Conservation (phyloP, 1,140 invertebrate genomes). For the Nephila pilipes region DNA sequence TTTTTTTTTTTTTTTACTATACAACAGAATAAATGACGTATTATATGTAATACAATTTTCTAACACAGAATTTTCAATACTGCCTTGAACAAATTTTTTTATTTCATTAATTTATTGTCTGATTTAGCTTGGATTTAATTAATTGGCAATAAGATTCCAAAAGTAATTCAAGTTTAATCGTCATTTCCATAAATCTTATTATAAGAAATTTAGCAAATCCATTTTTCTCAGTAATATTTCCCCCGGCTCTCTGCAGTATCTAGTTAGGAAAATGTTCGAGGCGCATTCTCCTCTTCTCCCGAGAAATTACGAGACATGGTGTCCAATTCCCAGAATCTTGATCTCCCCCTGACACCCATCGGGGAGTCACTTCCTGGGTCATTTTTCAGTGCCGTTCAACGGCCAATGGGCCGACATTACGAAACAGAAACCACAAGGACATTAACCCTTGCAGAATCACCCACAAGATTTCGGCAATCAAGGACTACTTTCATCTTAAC, state of each 20-base stretch:
- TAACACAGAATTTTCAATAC: too few relatives aligned
- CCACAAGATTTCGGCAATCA: constrained; percentile 36
- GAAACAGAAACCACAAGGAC: constrained; percentile 22
- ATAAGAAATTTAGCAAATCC: too few relatives aligned
- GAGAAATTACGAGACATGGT: not conserved
- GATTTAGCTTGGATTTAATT: too few relatives aligned
- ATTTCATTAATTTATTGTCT: too few relatives aligned
- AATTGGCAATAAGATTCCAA: too few relatives aligned
- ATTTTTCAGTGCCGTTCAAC: constrained; percentile 13
- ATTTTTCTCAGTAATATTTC: not conserved
- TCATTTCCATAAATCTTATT: too few relatives aligned
- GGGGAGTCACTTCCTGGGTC: not conserved
- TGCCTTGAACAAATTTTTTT: too few relatives aligned
- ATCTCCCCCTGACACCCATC: constrained; percentile 19
- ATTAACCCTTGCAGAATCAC: constrained; percentile 2
- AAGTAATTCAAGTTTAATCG: too few relatives aligned
- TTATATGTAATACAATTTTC: too few relatives aligned
- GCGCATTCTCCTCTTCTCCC: not conserved
- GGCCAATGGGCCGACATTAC: not conserved
- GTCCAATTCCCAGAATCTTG: not conserved
- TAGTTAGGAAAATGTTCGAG: not conserved
- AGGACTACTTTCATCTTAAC: constrained; percentile 37
- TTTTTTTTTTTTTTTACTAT: too few relatives aligned
- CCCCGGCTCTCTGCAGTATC: not conserved
- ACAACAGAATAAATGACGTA: too few relatives aligned